A percentile compares a stretch with the other conserved stretches of the same genome.
Conservation (phyloP, 1,140 invertebrate genomes). For the Drosophila setifemur region DNA sequence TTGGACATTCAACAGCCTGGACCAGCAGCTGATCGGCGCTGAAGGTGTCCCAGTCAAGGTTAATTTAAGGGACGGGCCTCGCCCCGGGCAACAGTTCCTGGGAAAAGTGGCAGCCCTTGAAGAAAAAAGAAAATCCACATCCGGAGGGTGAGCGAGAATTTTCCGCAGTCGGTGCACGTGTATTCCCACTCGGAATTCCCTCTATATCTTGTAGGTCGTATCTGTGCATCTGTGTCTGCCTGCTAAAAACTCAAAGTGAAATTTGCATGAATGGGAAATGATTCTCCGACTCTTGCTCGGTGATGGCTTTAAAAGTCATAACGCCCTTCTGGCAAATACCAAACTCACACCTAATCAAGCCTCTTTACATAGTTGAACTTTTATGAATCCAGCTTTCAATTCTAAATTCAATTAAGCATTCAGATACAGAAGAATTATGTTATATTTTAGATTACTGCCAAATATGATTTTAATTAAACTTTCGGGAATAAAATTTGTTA, state of each 20-base stretch:
- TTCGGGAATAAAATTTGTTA: no score
- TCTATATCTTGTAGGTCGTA: not conserved
- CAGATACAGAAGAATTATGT: no score
- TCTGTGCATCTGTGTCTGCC: slow-evolving; percentile 5
- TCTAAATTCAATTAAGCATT: no score
- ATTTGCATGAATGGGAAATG: slow-evolving; percentile 48
- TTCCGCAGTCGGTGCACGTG: slow-evolving; percentile 22
- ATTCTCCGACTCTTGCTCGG: not conserved
- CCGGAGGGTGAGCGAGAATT: slow-evolving; percentile 5
- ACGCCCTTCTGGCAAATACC: no score
- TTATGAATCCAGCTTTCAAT: no score
- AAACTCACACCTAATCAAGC: no score
- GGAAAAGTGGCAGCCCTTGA: not conserved
- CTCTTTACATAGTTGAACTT: no score
- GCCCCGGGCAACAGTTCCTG: slow-evolving; percentile 6
- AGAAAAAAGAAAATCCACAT: not conserved
- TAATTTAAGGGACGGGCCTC: slow-evolving; percentile 24
- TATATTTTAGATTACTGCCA: no score
- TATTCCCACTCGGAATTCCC: not conserved
- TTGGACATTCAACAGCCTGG: slow-evolving; percentile 40
- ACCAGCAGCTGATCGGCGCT: slow-evolving; percentile 14
- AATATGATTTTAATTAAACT: no score
- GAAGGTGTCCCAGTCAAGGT: slow-evolving; percentile 37
- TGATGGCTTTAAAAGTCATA: not conserved
- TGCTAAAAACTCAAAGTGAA: slow-evolving; percentile 31